Evolutionary conservation across 2,113 vertebrate genomes (phyloP), one percentile per base, ranked within the genome.

Genomic region (Lycocorax pyrrhopterus): DNA sequence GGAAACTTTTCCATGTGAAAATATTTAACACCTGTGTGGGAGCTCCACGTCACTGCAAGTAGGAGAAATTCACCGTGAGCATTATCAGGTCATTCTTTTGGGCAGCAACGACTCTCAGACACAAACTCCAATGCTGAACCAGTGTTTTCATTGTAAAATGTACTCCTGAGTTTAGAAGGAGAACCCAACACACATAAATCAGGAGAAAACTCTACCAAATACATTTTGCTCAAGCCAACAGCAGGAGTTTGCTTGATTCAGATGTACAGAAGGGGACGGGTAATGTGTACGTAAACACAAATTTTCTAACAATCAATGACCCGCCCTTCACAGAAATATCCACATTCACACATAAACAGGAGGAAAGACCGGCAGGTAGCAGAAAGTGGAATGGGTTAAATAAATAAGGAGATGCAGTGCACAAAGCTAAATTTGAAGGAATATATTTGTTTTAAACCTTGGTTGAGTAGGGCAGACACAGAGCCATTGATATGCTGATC

Each of bases 401-500:
- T 32, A 77, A 62, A n/a, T 44, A 30, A 49, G 33, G 10, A 84
- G 52, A 80, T 30, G 29, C 12, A 58, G 15, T 22, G 14, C 12
- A 37, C 22, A 51, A 91, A 80, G 51, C 35, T 55, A 62, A 83
- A 78, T 53, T 58, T 46, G 66, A 64, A 87, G 58, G 35, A 82
- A 88, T 74, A 30, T 37, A 23, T 87, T 96, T 90, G 76, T 85
- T 95, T 90, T 88, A 95, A 96, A 63, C 33, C 90, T 44, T 66
- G n/a, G 84, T 32, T 63, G 26, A 78, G 52, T 29, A 44, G 25
- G 63, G 60, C 9, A 77, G 51, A 47, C 58, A 27, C 35, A 39
- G 47, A 27, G 32, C 76, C 85, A 92, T 90, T 95, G 92, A 90
- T 90, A 94, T 88, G 79, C 75, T 86, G 79, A 95, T 94, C 64